Percentiles rank a stretch among this genome's conserved stretches.
These are phyloP conservation scores for Sphaeridia pumilis DNA, from an alignment of 2,888 invertebrate species.

Conservation along the genomic window DNA sequence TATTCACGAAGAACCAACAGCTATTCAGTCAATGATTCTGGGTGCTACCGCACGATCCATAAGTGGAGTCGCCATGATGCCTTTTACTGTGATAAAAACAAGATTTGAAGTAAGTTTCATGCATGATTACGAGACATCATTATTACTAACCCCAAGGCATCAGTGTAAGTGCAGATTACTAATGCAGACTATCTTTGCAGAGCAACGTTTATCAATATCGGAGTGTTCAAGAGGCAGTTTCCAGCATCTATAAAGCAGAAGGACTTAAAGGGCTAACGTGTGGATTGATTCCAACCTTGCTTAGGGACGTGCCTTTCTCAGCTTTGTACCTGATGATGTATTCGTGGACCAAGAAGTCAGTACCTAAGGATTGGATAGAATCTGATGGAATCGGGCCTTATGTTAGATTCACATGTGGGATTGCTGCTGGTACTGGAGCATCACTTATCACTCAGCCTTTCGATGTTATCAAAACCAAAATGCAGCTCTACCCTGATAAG, in stretches of 20 bases:
- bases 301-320: constrained; percentile 80
- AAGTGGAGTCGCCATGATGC: constrained; percentile 68
- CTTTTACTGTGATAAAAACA: constrained; percentile 81
- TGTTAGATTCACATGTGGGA: constrained; percentile 63
- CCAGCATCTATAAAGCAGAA: constrained; percentile 53
- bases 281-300: constrained; percentile 70
- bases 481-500: constrained; percentile 71
- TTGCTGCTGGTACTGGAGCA: constrained; percentile 66
- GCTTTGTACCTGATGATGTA: constrained; percentile 84
- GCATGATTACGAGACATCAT: too few species aligned
- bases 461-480: constrained; percentile 80
- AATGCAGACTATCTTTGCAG: too few species aligned
- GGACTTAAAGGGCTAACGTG: constrained; percentile 68
- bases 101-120: constrained; percentile 58
- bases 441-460: constrained; percentile 77
- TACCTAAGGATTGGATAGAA: constrained; percentile 52
- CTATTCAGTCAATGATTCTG: constrained; percentile 58
- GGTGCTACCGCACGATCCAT: constrained; percentile 66
- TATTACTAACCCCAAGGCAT: too few species aligned
- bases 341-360: constrained; percentile 58
- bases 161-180: too few species aligned
- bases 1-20: constrained; percentile 46
- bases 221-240: constrained; percentile 57
- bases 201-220: constrained; percentile 72
- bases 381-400: constrained; percentile 48